A percentile compares a stretch with the other conserved stretches of the same genome.
Conservation (phyloP, 2,113 vertebrate species). For the Ardeotis arabs region DNA sequence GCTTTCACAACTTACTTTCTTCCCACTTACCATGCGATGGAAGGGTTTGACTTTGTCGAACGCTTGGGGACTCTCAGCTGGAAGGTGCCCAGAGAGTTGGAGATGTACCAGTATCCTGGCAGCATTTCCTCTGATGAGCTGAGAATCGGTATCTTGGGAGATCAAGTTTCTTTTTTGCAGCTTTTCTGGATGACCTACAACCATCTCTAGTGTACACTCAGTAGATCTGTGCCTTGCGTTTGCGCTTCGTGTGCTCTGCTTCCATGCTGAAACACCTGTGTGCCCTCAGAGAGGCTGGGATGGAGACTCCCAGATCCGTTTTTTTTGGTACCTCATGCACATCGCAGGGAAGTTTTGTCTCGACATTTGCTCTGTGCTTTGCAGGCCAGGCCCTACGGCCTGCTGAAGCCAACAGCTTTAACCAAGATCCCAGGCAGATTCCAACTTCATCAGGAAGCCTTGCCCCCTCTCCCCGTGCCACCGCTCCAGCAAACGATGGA, state of each 20-base stretch:
- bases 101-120: not conserved
- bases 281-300: not conserved
- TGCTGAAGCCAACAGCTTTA: conserved; percentile 84
- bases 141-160: not conserved
- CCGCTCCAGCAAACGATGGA: conserved; percentile 90
- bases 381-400: conserved; percentile 79
- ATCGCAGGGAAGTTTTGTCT: not conserved
- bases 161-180: not conserved
- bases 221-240: not conserved
- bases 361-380: conserved; percentile 47
- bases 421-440: conserved; percentile 81
- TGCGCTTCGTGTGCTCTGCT: not conserved
- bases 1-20: not conserved
- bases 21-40: not conserved
- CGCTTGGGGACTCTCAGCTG: not conserved
- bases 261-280: not conserved
- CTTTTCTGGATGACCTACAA: not conserved
- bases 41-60: not conserved
- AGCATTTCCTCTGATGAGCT: not conserved
- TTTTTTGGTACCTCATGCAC: not conserved
- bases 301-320: not conserved
- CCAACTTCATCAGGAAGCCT: conserved; percentile 84
- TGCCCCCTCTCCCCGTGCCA: conserved; percentile 88
- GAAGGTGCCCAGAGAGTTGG: not conserved
- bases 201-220: not conserved